Evolutionary conservation across 2,113 vertebrate genomes (phyloP).

Genomic region (Colaptes auratus): DNA sequence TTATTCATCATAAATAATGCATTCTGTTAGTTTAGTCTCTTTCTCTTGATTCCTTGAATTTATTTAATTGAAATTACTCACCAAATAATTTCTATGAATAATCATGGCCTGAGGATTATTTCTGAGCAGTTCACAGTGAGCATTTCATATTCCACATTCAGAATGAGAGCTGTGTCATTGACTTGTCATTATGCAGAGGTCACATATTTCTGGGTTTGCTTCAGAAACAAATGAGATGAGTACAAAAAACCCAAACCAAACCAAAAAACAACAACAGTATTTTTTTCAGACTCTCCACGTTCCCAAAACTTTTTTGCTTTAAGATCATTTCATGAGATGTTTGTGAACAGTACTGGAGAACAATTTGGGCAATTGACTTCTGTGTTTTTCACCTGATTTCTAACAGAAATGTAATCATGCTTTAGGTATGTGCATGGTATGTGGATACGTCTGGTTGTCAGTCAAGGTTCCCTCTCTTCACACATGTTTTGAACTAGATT

Average conservation of each 20-base stretch:
- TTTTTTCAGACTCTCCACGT: neutral
- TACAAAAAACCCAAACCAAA: neutral
- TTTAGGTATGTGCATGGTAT: neutral
- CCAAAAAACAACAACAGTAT: accelerated
- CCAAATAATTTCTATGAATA: conserved; percentile 71
- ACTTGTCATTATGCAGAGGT: conserved; percentile 45
- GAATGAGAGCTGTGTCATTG: conserved; percentile 31
- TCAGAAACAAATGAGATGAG: neutral
- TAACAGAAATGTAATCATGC: neutral
- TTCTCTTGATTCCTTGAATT: conserved; percentile 58
- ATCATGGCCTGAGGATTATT: conserved; percentile 61
- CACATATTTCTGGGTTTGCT: neutral
- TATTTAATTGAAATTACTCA: conserved; percentile 71
- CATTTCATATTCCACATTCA: conserved; percentile 37
- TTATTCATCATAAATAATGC: conserved; percentile 57
- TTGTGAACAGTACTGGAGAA: neutral
- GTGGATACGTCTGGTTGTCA: neutral
- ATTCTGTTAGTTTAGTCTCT: conserved; percentile 47
- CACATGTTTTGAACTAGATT: neutral
- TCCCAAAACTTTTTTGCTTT: neutral
- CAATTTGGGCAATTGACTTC: neutral
- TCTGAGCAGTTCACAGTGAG: conserved; percentile 12
- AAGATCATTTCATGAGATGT: neutral
- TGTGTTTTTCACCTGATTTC: neutral
- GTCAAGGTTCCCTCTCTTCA: neutral